A percentile compares a stretch with the other conserved stretches of the same genome.
Evolutionary conservation across 2,797 vertebrate species (phyloP).

Genomic region (Brachyrhaphis roseni): DNA sequence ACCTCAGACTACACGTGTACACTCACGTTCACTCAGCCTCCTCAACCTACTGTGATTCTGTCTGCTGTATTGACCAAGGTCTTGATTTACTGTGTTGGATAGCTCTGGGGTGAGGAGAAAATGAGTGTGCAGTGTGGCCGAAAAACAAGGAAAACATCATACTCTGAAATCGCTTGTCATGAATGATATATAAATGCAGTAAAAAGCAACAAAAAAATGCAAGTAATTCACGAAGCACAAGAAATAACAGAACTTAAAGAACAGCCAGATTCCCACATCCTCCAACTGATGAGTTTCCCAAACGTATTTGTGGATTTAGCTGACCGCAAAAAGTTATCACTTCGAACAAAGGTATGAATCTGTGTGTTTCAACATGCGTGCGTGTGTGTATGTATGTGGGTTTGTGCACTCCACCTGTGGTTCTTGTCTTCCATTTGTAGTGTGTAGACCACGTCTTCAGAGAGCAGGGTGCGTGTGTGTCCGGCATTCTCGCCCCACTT

Average conservation of each 20-base stretch:
- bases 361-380: background rate
- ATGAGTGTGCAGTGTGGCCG: background rate
- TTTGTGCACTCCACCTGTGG: conserved; percentile 83
- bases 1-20: conserved; percentile 3
- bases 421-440: conserved; percentile 96
- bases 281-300: background rate
- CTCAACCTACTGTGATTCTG: conserved; percentile 14
- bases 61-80: conserved; percentile 46
- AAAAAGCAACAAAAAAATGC: background rate
- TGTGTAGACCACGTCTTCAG: conserved; percentile 88
- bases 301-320: background rate
- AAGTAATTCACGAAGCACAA: background rate
- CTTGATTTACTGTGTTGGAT: conserved; percentile 40
- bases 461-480: conserved; percentile 79
- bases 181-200: background rate
- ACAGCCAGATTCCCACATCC: background rate
- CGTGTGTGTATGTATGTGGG: background rate
- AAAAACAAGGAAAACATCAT: conserved; percentile 6
- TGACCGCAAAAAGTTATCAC: background rate
- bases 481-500: conserved; percentile 93
- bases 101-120: conserved; percentile 20
- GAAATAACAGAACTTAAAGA: background rate
- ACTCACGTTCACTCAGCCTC: background rate
- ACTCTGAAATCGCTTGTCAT: background rate
- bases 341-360: background rate